Percentiles rank a stretch among this genome's conserved stretches.
phyloP scores from a whole-genome alignment of 1,140 invertebrate genomes.

The Drosophila saltans region DNA sequence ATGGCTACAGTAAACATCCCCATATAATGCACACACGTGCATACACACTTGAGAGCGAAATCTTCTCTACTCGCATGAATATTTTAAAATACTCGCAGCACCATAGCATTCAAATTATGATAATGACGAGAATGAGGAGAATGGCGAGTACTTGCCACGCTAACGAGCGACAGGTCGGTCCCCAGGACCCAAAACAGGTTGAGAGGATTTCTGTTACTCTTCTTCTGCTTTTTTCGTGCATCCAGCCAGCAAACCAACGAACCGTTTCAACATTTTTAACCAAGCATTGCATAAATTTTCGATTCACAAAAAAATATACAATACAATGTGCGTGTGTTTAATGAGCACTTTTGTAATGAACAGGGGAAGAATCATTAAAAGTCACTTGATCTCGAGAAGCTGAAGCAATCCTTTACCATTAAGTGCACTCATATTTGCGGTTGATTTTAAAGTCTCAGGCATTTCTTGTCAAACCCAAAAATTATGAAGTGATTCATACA shows the following conservation, averaged over 20 bases:
- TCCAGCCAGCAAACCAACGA: no score
- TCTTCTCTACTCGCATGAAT: slow-evolving; percentile 69
- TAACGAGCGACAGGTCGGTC: slow-evolving; percentile 59
- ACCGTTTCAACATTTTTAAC: no score
- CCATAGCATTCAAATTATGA: slow-evolving; percentile 74
- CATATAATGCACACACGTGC: slow-evolving; percentile 66
- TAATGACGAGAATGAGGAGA: slow-evolving; percentile 56
- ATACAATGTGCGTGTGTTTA: slow-evolving; percentile 35
- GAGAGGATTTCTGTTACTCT: slow-evolving; percentile 8
- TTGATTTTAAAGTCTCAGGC: background rate
- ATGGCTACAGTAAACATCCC: slow-evolving; percentile 34
- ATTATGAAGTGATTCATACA: background rate
- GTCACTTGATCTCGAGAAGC: slow-evolving; percentile 49
- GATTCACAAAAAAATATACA: slow-evolving; percentile 3
- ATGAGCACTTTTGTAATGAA: slow-evolving; percentile 63
- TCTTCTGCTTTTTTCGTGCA: slow-evolving; percentile 16
- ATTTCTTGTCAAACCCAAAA: slow-evolving; percentile 11
- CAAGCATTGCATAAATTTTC: slow-evolving; percentile 62
- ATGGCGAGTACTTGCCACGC: slow-evolving; percentile 56
- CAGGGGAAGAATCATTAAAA: slow-evolving; percentile 53
- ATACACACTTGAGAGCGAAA: slow-evolving; percentile 64
- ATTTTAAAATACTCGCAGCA: slow-evolving; percentile 66
- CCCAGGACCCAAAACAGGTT: slow-evolving; percentile 36
- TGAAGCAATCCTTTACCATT: background rate
- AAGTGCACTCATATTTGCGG: slow-evolving; percentile 37